Percentiles rank a stretch among this genome's conserved stretches.
These are phyloP conservation scores for Luidia sarsii DNA, from an alignment of 53 echinoderm and acorn worm genomes.

Conservation along the genomic window DNA sequence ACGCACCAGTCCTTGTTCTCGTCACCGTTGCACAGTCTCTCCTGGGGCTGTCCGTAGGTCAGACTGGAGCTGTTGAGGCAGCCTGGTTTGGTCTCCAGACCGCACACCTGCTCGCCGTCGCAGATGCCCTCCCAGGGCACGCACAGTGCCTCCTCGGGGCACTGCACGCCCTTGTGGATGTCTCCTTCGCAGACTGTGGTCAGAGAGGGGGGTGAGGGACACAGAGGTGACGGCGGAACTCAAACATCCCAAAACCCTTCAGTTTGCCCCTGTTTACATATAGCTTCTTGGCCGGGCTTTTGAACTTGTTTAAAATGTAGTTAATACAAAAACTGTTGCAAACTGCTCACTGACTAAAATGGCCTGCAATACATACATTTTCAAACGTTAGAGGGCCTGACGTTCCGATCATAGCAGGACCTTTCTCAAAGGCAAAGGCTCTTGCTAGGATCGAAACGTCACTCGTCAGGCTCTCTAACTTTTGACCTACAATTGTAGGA, in stretches of 20 bases:
- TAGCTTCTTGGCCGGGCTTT: too few relatives aligned
- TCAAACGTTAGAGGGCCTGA: too few relatives aligned
- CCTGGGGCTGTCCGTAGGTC: slow-evolving; percentile 36
- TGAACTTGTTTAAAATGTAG: too few relatives aligned
- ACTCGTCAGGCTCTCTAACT: too few relatives aligned
- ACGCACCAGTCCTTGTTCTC: slow-evolving; percentile 67
- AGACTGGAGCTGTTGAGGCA: slow-evolving; percentile 35
- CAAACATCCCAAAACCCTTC: too few relatives aligned
- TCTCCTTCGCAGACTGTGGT: slow-evolving; percentile 72
- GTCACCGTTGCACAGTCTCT: slow-evolving; percentile 60
- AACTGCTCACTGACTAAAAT: too few relatives aligned
- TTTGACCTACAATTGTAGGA: too few relatives aligned
- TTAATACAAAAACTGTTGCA: too few relatives aligned
- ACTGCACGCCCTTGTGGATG: slow-evolving; percentile 53
- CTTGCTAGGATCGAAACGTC: too few relatives aligned
- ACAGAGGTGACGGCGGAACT: background rate
- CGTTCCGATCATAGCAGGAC: too few relatives aligned
- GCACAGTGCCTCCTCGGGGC: slow-evolving; percentile 63
- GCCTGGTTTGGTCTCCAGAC: slow-evolving; percentile 35
- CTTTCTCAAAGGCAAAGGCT: too few relatives aligned
- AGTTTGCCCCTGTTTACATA: background rate
- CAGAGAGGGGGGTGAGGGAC: background rate
- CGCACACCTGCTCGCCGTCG: slow-evolving; percentile 63
- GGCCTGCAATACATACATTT: too few relatives aligned
- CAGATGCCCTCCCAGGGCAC: slow-evolving; percentile 67